Conservation (phyloP, 2,797 vertebrate species). For the Oreonectes daqikongensis region DNA sequence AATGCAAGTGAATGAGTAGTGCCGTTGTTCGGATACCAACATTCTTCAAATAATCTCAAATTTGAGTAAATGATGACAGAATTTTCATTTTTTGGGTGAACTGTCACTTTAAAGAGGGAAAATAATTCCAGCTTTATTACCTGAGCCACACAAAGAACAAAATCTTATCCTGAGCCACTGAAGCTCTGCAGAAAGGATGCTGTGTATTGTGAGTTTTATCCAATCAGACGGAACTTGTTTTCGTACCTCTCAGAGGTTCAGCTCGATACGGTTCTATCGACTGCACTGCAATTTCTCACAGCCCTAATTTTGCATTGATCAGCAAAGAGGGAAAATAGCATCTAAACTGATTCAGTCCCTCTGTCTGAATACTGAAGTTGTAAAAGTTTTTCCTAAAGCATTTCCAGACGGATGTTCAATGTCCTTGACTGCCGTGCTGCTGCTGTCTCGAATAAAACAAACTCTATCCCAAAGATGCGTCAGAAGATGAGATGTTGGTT, state of each 20-base stretch:
- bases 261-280: constrained; percentile 51
- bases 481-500: not conserved
- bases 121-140: constrained; percentile 39
- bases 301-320: constrained; percentile 56
- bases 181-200: constrained; percentile 28
- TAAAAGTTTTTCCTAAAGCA: constrained; percentile 10
- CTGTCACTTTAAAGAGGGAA: too few species aligned
- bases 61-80: too few species aligned
- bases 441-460: constrained; percentile 5
- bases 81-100: too few species aligned
- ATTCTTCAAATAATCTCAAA: too few species aligned
- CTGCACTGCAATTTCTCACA: constrained; percentile 46
- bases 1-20: too few species aligned
- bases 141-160: constrained; percentile 15
- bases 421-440: constrained; percentile 8
- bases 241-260: constrained; percentile 48
- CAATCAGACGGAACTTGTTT: constrained; percentile 58
- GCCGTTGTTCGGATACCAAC: too few species aligned
- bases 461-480: not conserved
- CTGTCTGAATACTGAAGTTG: constrained; percentile 20
- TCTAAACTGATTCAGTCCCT: constrained; percentile 50
- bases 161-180: constrained; percentile 35
- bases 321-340: constrained; percentile 47
- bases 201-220: constrained; percentile 49
- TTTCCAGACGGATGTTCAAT: not conserved